These are phyloP conservation scores for Pycnomerus fuliginosus DNA, from an alignment of 2,888 invertebrate genomes.

Conservation along the genomic window DNA sequence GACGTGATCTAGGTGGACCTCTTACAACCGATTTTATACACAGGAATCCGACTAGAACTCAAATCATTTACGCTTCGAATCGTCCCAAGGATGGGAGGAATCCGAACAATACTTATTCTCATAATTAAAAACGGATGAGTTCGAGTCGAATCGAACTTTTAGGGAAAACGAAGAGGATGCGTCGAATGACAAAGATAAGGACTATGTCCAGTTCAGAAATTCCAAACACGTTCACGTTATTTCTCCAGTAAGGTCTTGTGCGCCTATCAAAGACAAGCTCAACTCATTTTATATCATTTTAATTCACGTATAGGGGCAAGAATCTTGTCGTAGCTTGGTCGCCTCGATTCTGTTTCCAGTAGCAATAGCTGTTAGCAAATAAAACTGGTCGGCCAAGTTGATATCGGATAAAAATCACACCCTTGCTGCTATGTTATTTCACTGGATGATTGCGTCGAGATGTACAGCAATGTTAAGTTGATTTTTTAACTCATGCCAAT, in stretches of 20 bases:
- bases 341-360: conserved; percentile 42
- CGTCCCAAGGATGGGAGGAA: no score
- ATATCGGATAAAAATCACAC: conserved; percentile 22
- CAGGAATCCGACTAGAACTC: conserved; percentile 23
- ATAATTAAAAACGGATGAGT: no score
- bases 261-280: conserved; percentile 31
- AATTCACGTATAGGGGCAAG: background rate
- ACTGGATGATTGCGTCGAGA: conserved; percentile 31
- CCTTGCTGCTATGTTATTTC: conserved; percentile 7
- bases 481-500: conserved; percentile 42
- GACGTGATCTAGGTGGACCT: conserved; percentile 35
- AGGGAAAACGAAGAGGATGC: conserved; percentile 12
- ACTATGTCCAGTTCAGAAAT: conserved; percentile 38
- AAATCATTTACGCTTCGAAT: conserved; percentile 21
- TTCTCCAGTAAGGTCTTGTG: conserved; percentile 39
- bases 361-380: conserved; percentile 48
- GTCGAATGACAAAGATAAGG: conserved; percentile 18
- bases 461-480: conserved; percentile 41
- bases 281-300: conserved; percentile 9
- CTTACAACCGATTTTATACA: conserved; percentile 18
- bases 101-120: no score
- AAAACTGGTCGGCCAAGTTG: conserved; percentile 43
- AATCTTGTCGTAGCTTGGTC: conserved; percentile 32
- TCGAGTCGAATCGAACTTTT: no score
- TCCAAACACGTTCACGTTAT: conserved; percentile 46